phyloP scores from a whole-genome alignment of 2,113 vertebrate species.

The Atractosteus spatula region DNA sequence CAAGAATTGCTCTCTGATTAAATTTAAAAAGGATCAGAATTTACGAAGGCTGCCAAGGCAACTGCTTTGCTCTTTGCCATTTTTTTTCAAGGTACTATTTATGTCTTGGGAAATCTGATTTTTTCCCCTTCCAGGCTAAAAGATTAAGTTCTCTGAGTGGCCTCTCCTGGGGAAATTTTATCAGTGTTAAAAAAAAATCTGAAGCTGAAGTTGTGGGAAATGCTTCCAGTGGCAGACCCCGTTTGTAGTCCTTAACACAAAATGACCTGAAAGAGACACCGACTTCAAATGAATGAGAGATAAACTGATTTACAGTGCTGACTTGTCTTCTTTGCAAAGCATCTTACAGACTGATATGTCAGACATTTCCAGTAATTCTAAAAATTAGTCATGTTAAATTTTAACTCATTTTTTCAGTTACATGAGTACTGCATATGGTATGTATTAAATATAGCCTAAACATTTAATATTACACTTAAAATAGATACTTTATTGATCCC shows the following conservation, averaged over 20 bases:
- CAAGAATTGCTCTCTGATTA: slow-evolving; percentile 10
- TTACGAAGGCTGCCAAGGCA: slow-evolving; percentile 5
- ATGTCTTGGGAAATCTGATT: slow-evolving; percentile 4
- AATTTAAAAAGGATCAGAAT: slow-evolving; percentile 10
- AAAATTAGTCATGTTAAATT: too few species aligned
- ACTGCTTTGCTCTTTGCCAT: neutral
- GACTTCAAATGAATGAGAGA: too few species aligned
- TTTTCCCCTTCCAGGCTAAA: neutral
- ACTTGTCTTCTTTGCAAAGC: too few species aligned
- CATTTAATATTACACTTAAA: too few species aligned
- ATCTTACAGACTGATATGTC: too few species aligned
- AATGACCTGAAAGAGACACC: too few species aligned
- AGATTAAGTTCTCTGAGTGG: neutral
- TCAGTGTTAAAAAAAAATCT: neutral
- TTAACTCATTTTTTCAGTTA: neutral
- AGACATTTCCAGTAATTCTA: too few species aligned
- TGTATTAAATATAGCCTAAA: too few species aligned
- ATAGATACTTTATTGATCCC: too few species aligned
- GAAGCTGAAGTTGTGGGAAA: neutral
- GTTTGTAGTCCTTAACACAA: too few species aligned
- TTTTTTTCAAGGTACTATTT: neutral
- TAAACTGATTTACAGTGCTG: too few species aligned
- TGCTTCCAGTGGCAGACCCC: neutral
- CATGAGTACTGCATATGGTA: too few species aligned
- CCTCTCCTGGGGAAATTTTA: neutral